Base-by-base conservation (phyloP, 2,888 invertebrate species). In the Agonum fuliginosum region DNA sequence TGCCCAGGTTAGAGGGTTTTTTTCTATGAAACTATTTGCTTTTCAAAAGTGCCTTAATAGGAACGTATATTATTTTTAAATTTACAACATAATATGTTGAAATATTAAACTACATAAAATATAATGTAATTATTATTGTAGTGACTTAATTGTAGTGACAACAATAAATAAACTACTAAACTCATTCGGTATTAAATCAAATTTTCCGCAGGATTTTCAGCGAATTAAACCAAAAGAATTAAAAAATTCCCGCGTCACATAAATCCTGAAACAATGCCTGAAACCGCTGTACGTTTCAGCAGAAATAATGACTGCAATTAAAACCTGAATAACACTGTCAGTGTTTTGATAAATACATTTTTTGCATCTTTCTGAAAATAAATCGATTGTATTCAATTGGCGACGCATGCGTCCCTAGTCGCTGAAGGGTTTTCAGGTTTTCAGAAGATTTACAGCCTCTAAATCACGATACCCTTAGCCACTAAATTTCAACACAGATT, bases 251-350 rank as follows among this genome's bases (percentile, higher is more conserved):
- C 24, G 8, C 12, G 27, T 8, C 58, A 17, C 58, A 58, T 58
- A 58, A 58, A 58, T 58, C 14, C 4, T 58, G 24, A 14, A 30
- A 58, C 30, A 27, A 58, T 48, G 19, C 14, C 27, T 58, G 58
- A 58, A 58, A 46, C 46, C 3, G 46, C n/a, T n/a, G 22, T 22
- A 58, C 8, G 20, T 30, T 58, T 20, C 30, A 4, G 27, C 6
- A 58, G n/a, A 58, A 54, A 58, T 58, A 27, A 58, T 58, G 58
- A 17, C 30, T 5, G n/a, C 58, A 58, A 58, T 58, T 58, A 58
- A 58, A 58, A 58, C 17, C 14, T 48, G 48, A 48, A 48, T 19
- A 58, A 17, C 27, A 6, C 12, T 58, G 58, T 58, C 58, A 30
- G 12, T 30, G 30, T 30, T 58, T 58, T 58, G 58, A 58, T 58